phyloP scores from a whole-genome alignment of 2,888 invertebrate species.

The Lissocephala sabroskyi region DNA sequence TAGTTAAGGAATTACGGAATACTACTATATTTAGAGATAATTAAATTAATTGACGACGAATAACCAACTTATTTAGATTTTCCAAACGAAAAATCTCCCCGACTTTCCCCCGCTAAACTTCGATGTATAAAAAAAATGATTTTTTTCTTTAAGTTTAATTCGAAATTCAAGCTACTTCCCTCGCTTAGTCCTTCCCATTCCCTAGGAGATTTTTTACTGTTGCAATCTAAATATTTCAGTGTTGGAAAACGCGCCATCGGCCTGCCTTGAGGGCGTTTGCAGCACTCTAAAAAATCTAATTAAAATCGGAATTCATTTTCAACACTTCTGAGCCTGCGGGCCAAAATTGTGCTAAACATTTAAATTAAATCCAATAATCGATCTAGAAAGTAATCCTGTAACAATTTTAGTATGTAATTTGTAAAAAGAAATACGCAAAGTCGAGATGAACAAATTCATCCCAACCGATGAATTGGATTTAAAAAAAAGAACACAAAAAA shows the following conservation, averaged over 20 bases:
- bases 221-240: conserved; percentile 37
- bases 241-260: conserved; percentile 29
- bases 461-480: conserved; percentile 14
- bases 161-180: too few species aligned
- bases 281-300: conserved; percentile 40
- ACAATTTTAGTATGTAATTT: conserved; percentile 42
- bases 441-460: conserved; percentile 41
- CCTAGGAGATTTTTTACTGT: too few species aligned
- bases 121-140: too few species aligned
- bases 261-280: conserved; percentile 19
- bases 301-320: conserved; percentile 16
- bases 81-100: too few species aligned
- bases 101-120: too few species aligned
- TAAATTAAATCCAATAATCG: conserved; percentile 9
- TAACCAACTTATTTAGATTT: conserved; percentile 13
- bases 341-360: neutral
- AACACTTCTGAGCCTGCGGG: conserved; percentile 4
- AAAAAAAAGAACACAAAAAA: conserved; percentile 19
- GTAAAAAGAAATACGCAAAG: conserved; percentile 58
- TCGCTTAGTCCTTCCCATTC: too few species aligned
- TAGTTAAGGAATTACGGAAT: conserved; percentile 19
- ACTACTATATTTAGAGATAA: conserved; percentile 55
- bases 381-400: conserved; percentile 10
- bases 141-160: too few species aligned
- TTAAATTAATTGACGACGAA: conserved; percentile 37